A percentile compares a stretch with the other conserved stretches of the same genome.
These are phyloP conservation scores for Sinocyclocheilus anophthalmus DNA, from an alignment of 2,113 vertebrate species.

Conservation along the genomic window DNA sequence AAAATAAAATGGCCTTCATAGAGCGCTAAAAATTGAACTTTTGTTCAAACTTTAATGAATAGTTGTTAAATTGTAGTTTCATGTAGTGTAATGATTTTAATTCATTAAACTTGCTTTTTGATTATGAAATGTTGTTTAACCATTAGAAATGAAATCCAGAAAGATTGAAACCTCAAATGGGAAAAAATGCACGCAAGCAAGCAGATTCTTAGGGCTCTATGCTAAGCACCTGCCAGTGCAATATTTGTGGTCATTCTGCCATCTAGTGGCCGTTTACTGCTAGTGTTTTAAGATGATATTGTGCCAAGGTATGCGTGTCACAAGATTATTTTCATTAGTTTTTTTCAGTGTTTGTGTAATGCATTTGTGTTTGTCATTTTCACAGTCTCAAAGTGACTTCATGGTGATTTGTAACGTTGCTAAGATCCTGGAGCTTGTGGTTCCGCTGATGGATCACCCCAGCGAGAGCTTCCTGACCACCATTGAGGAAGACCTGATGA, in stretches of 20 bases:
- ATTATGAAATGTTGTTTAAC: neutral
- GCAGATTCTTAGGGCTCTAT: no score
- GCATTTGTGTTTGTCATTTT: neutral
- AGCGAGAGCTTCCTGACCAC: constrained; percentile 96
- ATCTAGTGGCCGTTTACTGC: neutral
- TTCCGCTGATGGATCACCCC: constrained; percentile 96
- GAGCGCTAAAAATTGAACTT: no score
- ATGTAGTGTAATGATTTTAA: neutral
- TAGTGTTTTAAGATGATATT: neutral
- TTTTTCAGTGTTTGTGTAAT: neutral
- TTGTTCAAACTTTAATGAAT: no score
- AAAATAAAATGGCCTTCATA: no score
- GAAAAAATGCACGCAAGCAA: no score
- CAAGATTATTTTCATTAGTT: neutral
- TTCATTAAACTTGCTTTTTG: neutral
- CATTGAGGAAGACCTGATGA: constrained; percentile 98
- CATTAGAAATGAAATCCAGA: neutral
- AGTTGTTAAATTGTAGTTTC: no score
- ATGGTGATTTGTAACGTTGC: constrained; percentile 99
- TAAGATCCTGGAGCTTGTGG: constrained; percentile 95
- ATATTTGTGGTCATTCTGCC: constrained; percentile 1
- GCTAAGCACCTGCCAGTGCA: neutral
- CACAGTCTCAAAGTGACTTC: constrained; percentile 95
- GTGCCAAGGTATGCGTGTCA: neutral
- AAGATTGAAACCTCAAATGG: no score